phyloP scores from a whole-genome alignment of 2,797 vertebrate genomes.

The Neosilurus mollespiculum region DNA sequence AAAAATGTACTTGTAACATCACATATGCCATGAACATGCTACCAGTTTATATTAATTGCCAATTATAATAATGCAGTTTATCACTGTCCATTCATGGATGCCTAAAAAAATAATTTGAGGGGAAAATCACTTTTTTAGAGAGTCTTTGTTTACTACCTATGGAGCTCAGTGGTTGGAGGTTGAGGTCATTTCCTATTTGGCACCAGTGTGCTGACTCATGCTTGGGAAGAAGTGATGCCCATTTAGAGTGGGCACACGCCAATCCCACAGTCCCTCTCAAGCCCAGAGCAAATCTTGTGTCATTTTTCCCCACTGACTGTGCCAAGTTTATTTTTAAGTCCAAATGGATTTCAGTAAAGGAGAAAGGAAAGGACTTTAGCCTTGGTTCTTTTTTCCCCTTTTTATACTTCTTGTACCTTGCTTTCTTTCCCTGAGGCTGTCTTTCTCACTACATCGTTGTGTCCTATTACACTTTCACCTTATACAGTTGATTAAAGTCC shows the following conservation, averaged over 20 bases:
- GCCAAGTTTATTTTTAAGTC: conserved; percentile 67
- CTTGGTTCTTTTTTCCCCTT: background rate
- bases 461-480: conserved; percentile 45
- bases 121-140: background rate
- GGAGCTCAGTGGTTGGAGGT: background rate
- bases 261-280: conserved; percentile 65
- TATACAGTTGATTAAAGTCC: conserved; percentile 50
- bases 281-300: conserved; percentile 61
- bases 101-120: conserved; percentile 19
- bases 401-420: background rate
- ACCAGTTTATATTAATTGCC: background rate
- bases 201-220: conserved; percentile 41
- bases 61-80: background rate
- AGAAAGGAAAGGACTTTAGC: conserved; percentile 12
- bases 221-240: conserved; percentile 56
- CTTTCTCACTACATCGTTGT: conserved; percentile 60
- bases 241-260: conserved; percentile 62
- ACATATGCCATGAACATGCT: background rate
- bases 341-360: conserved; percentile 61
- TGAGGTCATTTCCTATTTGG: conserved; percentile 32
- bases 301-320: conserved; percentile 61
- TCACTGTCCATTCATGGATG: background rate
- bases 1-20: background rate
- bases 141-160: background rate
- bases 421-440: conserved; percentile 45